Base-by-base conservation (phyloP, 92 coral and sea anemone species). In the Heliopora coerulea region DNA sequence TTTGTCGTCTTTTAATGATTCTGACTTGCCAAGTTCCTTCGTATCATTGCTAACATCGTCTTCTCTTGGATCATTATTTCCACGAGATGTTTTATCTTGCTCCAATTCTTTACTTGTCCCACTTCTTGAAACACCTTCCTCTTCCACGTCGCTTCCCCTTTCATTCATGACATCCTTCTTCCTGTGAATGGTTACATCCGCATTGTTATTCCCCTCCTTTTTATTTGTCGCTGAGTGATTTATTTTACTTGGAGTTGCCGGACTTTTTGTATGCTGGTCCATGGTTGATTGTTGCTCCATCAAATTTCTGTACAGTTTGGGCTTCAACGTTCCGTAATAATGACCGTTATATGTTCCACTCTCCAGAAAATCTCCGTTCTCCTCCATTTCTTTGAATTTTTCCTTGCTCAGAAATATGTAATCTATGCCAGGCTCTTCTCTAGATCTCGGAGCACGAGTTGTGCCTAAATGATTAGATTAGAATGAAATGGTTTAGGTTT, bases 391-490 rank as follows among this genome's bases (percentile, higher is more conserved):
- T 1, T 49, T 17, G 63, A 70, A 70, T 54, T 54, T 70, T 70
- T 70, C 77, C 23, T 27, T 34, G 33, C 77, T 70, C 0, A 70
- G 32, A 26, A 70, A 70, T 29, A 54, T 35, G 63, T 70, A 70
- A 32, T 70, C 77, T 31, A 70, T 54, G 13, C 77, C 77, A 31
- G 77, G 49, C 62, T 70, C 77, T 50, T 70, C 77, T 18, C 77
- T 57, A 18, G 77, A n/a, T 20, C 77, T 46, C 29, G 62, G 77
- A 26, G 46, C 46, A 8, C 77, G 63, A 54, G 77, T 70, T 32
- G 77, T 70, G 42, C 77, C 77, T 70, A 63, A 28, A 0, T 23
- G 27, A 24, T 17, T n/a, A 28, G 25, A 50, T 3, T 11, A 35
- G 27, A 46, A 15, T 2, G 15, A 46, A 15, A 46, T 46, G 52